A percentile compares a stretch with the other conserved stretches of the same genome.
phyloP scores from a whole-genome alignment of 2,113 vertebrate species.

The Mirza zaza region DNA sequence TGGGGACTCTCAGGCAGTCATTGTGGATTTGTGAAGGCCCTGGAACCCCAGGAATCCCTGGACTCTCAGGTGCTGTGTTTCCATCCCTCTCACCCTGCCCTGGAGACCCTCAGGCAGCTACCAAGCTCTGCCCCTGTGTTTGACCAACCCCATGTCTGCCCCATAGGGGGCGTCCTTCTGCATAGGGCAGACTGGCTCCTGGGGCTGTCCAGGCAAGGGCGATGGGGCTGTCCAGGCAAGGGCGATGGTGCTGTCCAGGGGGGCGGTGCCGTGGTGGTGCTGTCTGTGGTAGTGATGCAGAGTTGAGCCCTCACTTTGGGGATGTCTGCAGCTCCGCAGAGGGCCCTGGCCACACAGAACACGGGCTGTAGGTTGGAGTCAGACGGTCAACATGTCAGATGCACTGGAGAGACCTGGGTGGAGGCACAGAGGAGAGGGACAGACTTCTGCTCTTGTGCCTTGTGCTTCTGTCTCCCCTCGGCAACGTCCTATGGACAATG shows the following conservation, averaged over 20 bases:
- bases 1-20: neutral
- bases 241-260: neutral
- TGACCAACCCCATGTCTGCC: neutral
- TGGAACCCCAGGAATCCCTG: neutral
- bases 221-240: neutral
- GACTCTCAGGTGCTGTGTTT: neutral
- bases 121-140: too few species aligned
- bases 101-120: neutral
- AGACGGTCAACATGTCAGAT: neutral
- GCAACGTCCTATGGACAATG: neutral
- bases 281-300: neutral
- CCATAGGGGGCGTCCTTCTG: neutral
- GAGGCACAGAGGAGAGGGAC: too few species aligned
- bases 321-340: neutral
- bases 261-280: fast-evolving
- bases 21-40: neutral
- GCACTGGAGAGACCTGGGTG: neutral
- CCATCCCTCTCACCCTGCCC: neutral
- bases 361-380: neutral
- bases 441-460: neutral
- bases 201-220: neutral
- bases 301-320: too few species aligned
- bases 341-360: neutral
- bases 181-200: neutral
- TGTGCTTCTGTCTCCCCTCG: neutral